Evolutionary conservation across 2,888 invertebrate species (phyloP), one percentile per base, ranked within the genome.

Genomic region (Leucophenga maculata): DNA sequence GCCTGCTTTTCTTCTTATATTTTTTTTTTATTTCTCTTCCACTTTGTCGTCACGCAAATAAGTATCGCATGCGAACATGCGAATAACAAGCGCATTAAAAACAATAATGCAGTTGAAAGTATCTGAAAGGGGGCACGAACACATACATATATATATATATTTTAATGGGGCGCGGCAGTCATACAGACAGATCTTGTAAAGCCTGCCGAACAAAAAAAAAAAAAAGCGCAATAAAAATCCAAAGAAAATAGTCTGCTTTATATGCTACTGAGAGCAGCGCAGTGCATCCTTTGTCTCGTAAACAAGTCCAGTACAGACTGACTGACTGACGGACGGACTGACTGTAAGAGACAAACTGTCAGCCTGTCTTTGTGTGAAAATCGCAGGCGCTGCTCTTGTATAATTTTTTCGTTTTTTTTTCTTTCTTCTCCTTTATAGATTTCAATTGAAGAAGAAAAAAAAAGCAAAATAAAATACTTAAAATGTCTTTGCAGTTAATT

Each of bases 51-150:
- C 84, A 84, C 85, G 84, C 84, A 85, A 85, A 80, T 81, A 80
- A 84, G 77, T 83, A 79, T 84, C 81, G 83, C 85, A 85, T 84
- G 85, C 76, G 77, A 78, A 77, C 84, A 85, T 79, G 85, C 80
- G 73, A 83, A 72, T 76, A 80, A 76, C 79, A 74, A 77, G 60
- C 62, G 62, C 48, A 64, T 64, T 64, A 64, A 64, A 64, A 39
- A 64, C 62, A 64, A 64, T 64, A 39, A 85, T 76, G 80, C 86
- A 39, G 39, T 39, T 39, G 39, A 39, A 39, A 39, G 39, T 39
- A 39, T 39, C 39, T 39, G 39, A 39, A 39, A 6, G 39, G 11
- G 39, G 11, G 39, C 39, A 85, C 84, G 80, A 82, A 14, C 14
- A 4, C n/a, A n/a, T n/a, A n/a, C n/a, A n/a, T n/a, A n/a, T 14